Evolutionary conservation across 2,113 vertebrate genomes (phyloP), one percentile per base, ranked within the genome.

Genomic region (Bos javanicus): DNA sequence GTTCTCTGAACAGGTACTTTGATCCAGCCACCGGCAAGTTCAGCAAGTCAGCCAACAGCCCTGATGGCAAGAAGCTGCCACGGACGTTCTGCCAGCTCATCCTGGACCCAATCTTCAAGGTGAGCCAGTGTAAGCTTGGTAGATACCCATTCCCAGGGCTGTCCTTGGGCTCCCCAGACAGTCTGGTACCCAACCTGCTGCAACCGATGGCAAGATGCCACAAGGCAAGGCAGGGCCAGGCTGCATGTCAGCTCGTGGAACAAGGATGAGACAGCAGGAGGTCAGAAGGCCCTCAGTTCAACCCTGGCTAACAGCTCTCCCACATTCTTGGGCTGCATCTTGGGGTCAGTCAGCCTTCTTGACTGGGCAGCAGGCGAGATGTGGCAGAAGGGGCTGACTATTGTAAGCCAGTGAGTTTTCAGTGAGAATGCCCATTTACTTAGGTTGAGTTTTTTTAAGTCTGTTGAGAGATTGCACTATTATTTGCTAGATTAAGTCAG

Each of bases 81-180:
- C 99, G 99, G 9, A 99, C 99, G 16, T 99, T 99, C 97, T 98
- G 99, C 97, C 98, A 99, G 97, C 99, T 99, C 82, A 98, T 99
- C 94, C 98, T 99, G 96, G 99, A 99, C 88, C 99, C 99, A 83
- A 99, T 99, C 98, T 99, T 99, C 96, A 99, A 99, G 99, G 99
- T 99, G 97, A 98, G 96, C n/a, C 16, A 48, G 56, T 33, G 12
- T 6, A 12, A 50, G 30, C 11, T 7, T 76, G 5, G 1, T 28
- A n/a, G n/a, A 19, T 21, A 16, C 3, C 46, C 4, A 2, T 57
- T 43, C 8, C 7, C 11, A 25, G 11, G 36, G 10, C 28, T 43
- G 99, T 99, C 99, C 99, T 99, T 99, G 99, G 99, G 99, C 98
- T 71, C 87, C 85, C 1, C 12, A 74, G 48, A 60, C 21, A 12